These are phyloP conservation scores for Urophycis tenuis DNA, from an alignment of 2,797 vertebrate species.

Conservation along the genomic window DNA sequence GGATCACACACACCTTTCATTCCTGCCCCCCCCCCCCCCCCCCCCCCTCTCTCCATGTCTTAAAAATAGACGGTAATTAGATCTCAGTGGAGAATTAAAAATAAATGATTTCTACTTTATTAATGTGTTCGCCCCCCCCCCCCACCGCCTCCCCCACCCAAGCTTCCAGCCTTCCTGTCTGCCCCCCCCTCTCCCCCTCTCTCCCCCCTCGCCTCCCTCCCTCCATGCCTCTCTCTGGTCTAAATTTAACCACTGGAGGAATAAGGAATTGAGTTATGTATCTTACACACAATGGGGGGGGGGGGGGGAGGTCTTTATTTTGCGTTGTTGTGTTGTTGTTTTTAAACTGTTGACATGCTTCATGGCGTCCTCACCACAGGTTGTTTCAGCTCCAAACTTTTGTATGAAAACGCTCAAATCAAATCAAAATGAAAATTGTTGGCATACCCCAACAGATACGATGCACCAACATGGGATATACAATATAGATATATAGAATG, in stretches of 20 bases:
- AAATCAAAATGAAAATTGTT: too few species aligned
- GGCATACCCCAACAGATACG: not conserved
- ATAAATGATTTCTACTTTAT: conserved; percentile 83
- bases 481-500: not conserved
- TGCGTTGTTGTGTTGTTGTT: conserved; percentile 22
- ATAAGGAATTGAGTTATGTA: conserved; percentile 50
- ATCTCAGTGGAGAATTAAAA: conserved; percentile 78
- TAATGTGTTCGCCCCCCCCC: conserved; percentile 65
- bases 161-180: conserved; percentile 47
- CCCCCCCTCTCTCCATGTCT: conserved; percentile 23
- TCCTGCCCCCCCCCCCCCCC: not conserved
- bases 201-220: conserved; percentile 57
- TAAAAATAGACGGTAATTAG: conserved; percentile 82
- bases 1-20: conserved; percentile 43
- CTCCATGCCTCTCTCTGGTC: conserved; percentile 55
- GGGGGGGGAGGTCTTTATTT: conserved; percentile 12
- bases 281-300: conserved; percentile 53
- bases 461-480: not conserved
- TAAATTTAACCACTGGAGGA: conserved; percentile 61
- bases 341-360: not conserved
- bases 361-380: not conserved
- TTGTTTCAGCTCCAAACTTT: not conserved
- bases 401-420: too few species aligned
- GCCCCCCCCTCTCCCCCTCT: conserved; percentile 40
- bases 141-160: conserved; percentile 54